Evolutionary conservation across 2,113 vertebrate species (phyloP), one percentile per base, ranked within the genome.

Genomic region (Melanostigma gelatinosum): DNA sequence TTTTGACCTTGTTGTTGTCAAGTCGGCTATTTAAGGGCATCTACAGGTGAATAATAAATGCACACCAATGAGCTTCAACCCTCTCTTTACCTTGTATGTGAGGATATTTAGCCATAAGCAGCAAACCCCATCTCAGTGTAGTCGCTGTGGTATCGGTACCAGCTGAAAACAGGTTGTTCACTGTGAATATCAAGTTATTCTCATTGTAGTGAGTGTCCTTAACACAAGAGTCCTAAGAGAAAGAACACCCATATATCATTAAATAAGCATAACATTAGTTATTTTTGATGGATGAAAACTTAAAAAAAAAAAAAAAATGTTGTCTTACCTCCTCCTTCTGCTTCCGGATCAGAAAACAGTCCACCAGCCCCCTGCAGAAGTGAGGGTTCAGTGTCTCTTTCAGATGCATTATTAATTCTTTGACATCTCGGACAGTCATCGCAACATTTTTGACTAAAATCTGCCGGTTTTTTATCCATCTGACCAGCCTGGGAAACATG

Each of bases 51-150:
- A 67, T 32, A 11, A 66, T 4, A 10, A 65, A 65, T 65, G 7
- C 38, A 64, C 22, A 24, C 62, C 34, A 8, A 44, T 36, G 10
- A 68, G 3, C 40, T 0, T 50, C 11, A 20, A 24, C 20, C 64
- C 5, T 27, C n/a, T 38, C 34, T 74, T 79, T 85, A 96, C 95
- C 92, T 76, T 96, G 95, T 72, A 96, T 83, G 7, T 93, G 87
- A 29, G 95, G 94, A 34, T 94, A 88, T 86, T 94, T 95, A 46
- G 92, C 90, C 94, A 96, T 91, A 0, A 91, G 8, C 68, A 95
- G 77, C 44, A 96, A 82, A 64, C 69, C 69, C 90, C 94, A 95
- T 67, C 89, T 77, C 38, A 96, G 61, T 27, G 79, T 65, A 0
- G 87, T 86, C 22, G 91, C 80, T 27, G 93, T 94, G 5, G 93